These are phyloP conservation scores for Sericinus montela DNA, from an alignment of 2,888 invertebrate genomes.

Conservation along the genomic window DNA sequence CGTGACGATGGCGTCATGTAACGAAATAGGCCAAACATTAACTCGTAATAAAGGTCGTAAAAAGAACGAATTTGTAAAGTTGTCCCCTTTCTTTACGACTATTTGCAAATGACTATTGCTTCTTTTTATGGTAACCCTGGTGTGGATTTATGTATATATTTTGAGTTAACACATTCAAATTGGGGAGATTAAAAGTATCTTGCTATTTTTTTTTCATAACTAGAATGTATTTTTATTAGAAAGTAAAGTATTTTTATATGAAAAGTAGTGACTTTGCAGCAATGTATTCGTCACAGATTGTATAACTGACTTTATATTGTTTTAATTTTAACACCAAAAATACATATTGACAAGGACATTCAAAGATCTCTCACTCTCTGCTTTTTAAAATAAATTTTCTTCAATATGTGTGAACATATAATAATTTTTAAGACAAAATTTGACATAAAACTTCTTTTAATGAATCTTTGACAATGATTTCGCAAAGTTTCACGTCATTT, in stretches of 20 bases:
- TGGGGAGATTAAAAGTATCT: background rate
- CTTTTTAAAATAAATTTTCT: too few species aligned
- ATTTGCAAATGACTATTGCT: constrained; percentile 15
- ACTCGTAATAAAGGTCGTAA: constrained; percentile 12
- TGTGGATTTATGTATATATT: constrained; percentile 6
- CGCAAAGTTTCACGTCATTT: constrained; percentile 15
- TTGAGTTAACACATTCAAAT: background rate
- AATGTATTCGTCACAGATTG: too few species aligned
- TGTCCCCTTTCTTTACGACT: constrained; percentile 13
- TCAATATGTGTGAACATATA: constrained; percentile 25
- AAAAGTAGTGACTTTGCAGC: too few species aligned
- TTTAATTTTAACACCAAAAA: too few species aligned
- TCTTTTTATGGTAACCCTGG: constrained; percentile 10
- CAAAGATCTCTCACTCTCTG: too few species aligned
- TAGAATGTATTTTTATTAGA: too few species aligned
- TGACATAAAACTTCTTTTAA: constrained; percentile 12
- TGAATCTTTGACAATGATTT: constrained; percentile 18
- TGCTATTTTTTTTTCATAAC: too few species aligned
- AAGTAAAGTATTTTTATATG: too few species aligned
- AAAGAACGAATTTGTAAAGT: constrained; percentile 11
- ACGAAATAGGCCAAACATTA: constrained; percentile 15
- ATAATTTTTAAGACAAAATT: constrained; percentile 26
- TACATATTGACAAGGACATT: too few species aligned
- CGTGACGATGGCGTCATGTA: background rate
- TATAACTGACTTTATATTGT: too few species aligned